These are phyloP conservation scores for Bos javanicus DNA, from an alignment of 2,113 vertebrate species.

Conservation along the genomic window DNA sequence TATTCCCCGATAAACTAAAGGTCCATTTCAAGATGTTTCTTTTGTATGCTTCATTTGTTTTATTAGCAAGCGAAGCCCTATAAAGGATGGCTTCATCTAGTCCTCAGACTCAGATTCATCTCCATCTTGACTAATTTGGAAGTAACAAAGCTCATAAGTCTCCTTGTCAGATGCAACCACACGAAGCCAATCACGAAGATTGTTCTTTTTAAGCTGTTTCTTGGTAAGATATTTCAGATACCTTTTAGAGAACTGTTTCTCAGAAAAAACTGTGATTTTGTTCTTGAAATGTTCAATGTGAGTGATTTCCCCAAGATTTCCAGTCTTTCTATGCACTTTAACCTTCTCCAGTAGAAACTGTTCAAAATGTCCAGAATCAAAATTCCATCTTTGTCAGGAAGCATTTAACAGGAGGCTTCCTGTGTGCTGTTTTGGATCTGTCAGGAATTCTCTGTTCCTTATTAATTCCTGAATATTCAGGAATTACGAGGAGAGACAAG, in stretches of 20 bases:
- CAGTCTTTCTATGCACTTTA: not conserved
- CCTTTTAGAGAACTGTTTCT: not conserved
- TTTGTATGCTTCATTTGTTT: not conserved
- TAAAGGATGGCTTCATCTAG: not conserved
- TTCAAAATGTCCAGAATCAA: not conserved
- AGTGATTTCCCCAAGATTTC: not conserved
- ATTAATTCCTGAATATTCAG: too few relatives aligned
- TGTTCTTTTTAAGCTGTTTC: not conserved
- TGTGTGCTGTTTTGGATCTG: too few relatives aligned
- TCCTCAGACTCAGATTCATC: not conserved
- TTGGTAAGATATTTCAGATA: not conserved
- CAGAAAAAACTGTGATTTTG: not conserved
- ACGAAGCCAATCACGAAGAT: not conserved
- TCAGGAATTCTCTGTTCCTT: too few relatives aligned
- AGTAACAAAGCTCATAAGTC: not conserved
- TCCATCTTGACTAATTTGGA: not conserved
- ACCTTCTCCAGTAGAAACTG: not conserved
- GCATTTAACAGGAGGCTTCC: too few relatives aligned
- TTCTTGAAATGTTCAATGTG: not conserved
- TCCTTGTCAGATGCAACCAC: not conserved
- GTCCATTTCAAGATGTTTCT: not conserved
- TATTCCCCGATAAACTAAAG: not conserved
- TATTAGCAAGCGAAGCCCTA: not conserved
- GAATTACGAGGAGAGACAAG: too few relatives aligned
- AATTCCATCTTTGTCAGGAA: not conserved